phyloP scores from a whole-genome alignment of 1,140 invertebrate species.

The Drosophila funebris region DNA sequence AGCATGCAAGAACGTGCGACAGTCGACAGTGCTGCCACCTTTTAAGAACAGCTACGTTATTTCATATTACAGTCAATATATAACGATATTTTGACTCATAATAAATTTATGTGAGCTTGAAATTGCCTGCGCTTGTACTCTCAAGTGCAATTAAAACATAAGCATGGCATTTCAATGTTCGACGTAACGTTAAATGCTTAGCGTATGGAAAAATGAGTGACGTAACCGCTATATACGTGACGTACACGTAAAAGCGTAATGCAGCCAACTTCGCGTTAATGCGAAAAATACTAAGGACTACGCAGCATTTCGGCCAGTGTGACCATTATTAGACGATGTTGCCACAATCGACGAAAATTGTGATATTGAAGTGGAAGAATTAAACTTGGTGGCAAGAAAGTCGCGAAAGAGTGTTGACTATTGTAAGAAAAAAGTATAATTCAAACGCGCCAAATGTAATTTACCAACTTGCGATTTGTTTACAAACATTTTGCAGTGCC shows the following conservation, averaged over 20 bases:
- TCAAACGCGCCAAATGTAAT: conserved; percentile 46
- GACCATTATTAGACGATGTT: conserved; percentile 64
- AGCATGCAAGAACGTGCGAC: not conserved
- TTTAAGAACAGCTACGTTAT: not conserved
- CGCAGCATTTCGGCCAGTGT: conserved; percentile 30
- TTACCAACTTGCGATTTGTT: conserved; percentile 29
- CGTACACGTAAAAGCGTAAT: not conserved
- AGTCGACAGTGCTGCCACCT: conserved; percentile 27
- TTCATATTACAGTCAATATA: too few relatives aligned
- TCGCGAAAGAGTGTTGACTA: conserved; percentile 54
- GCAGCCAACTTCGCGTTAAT: conserved; percentile 32
- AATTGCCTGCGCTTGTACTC: not conserved
- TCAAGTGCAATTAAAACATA: not conserved
- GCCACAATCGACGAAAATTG: conserved; percentile 64
- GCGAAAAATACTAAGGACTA: conserved; percentile 18
- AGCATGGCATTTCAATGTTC: not conserved
- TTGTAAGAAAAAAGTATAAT: conserved; percentile 51
- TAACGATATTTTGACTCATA: not conserved
- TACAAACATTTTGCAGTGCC: conserved; percentile 16
- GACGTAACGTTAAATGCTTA: not conserved
- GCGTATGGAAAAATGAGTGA: conserved; percentile 2
- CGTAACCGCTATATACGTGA: conserved; percentile 17
- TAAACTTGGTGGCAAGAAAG: conserved; percentile 61
- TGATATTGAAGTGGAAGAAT: conserved; percentile 51
- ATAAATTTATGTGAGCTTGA: not conserved